These are phyloP conservation scores for Melitaea cinxia DNA, from an alignment of 1,140 invertebrate species.

Conservation along the genomic window DNA sequence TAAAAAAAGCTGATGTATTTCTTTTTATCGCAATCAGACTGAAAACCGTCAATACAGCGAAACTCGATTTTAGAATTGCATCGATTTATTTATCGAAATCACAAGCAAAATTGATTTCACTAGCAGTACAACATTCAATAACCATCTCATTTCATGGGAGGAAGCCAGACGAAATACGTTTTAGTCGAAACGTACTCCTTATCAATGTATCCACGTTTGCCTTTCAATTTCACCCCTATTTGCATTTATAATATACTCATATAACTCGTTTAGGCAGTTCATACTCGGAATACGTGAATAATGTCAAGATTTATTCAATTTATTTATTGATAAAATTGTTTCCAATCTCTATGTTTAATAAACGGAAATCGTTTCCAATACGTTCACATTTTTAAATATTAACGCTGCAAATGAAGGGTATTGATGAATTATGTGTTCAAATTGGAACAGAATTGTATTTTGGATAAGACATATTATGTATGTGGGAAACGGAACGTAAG, in stretches of 20 bases:
- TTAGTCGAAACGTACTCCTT: slow-evolving; percentile 26
- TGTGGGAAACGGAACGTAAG: no score
- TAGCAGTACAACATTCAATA: slow-evolving; percentile 18
- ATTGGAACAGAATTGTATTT: no score
- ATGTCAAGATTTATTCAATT: no score
- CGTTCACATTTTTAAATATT: no score
- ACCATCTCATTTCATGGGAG: slow-evolving; percentile 29
- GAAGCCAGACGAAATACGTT: slow-evolving; percentile 15
- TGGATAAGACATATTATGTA: no score
- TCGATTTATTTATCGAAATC: slow-evolving; percentile 24
- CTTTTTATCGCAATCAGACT: slow-evolving; percentile 13
- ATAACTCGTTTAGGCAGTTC: slow-evolving; percentile 23
- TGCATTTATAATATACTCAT: slow-evolving; percentile 27
- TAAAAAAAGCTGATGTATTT: slow-evolving; percentile 9
- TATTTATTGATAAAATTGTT: no score
- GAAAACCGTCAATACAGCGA: slow-evolving; percentile 14
- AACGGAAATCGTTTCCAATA: no score
- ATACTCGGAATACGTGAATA: not conserved
- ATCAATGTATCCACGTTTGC: slow-evolving; percentile 31
- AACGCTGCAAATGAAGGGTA: no score
- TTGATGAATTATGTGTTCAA: no score
- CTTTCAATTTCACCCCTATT: slow-evolving; percentile 31
- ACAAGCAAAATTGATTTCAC: slow-evolving; percentile 27
- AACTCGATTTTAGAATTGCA: slow-evolving; percentile 20
- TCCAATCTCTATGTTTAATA: no score